Evolutionary conservation across 2,797 vertebrate genomes (phyloP).

Genomic region (Paramormyrops hopkinsi): DNA sequence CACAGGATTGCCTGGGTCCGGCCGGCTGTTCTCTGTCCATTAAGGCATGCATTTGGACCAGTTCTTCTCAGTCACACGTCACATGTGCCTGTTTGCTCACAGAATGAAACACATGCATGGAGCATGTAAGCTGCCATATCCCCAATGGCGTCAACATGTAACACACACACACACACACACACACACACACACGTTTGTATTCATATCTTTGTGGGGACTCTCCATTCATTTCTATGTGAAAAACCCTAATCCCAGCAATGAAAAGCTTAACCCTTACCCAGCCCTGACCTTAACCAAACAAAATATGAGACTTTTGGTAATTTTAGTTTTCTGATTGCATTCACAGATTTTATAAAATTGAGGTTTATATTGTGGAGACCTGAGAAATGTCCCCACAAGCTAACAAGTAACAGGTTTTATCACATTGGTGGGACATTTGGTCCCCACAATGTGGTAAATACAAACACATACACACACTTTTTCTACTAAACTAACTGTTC

Average conservation of each 20-base stretch:
- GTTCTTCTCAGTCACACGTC: background rate
- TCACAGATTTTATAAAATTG: background rate
- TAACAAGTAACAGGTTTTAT: background rate
- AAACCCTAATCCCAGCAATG: background rate
- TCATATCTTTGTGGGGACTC: background rate
- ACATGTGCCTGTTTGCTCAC: background rate
- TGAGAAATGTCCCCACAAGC: background rate
- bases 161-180: background rate
- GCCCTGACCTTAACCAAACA: background rate
- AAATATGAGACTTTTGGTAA: background rate
- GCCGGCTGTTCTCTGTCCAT: constrained; percentile 12
- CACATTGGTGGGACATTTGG: background rate
- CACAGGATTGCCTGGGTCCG: constrained; percentile 18
- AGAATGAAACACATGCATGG: background rate
- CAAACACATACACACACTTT: background rate
- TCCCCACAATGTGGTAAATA: background rate
- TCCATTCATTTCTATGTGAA: background rate
- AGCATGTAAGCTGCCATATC: background rate
- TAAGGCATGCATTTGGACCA: background rate
- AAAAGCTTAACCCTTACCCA: background rate
- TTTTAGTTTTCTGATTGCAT: background rate
- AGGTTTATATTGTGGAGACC: background rate
- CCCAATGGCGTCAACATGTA: background rate
- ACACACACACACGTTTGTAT: background rate
- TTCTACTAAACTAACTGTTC: background rate